Conservation (phyloP, 2,888 invertebrate species). For the Spilarctia lutea region DNA sequence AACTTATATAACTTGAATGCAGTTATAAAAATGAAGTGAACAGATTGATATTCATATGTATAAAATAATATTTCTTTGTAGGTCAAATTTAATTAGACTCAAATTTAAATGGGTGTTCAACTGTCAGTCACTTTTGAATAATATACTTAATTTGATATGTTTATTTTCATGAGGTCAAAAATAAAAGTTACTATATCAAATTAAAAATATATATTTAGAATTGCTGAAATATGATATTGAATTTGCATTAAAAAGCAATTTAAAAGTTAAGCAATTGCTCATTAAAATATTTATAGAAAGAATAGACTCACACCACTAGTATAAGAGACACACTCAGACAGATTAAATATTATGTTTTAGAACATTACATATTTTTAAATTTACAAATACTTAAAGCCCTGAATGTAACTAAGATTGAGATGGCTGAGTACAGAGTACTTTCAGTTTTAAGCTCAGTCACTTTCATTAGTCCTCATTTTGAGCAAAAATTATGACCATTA, state of each 20-base stretch:
- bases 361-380: not conserved
- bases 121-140: not conserved
- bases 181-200: not conserved
- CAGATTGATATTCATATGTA: not conserved
- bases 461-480: constrained; percentile 53
- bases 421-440: constrained; percentile 42
- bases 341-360: not conserved
- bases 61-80: not conserved
- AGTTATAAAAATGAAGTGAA: not conserved
- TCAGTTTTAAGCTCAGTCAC: constrained; percentile 54
- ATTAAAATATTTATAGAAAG: constrained; percentile 3
- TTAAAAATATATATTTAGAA: not conserved
- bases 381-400: constrained; percentile 23
- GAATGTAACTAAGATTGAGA: constrained; percentile 7
- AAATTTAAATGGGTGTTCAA: not conserved
- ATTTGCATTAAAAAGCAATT: not conserved
- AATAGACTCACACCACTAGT: not conserved
- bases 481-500: constrained; percentile 52
- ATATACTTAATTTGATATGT: not conserved
- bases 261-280: not conserved
- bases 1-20: not conserved
- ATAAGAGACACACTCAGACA: not conserved
- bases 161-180: not conserved
- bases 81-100: not conserved
- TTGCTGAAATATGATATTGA: not conserved